Evolutionary conservation across 2,888 invertebrate genomes (phyloP), one percentile per base, ranked within the genome.

Genomic region (Drosophila rellima): DNA sequence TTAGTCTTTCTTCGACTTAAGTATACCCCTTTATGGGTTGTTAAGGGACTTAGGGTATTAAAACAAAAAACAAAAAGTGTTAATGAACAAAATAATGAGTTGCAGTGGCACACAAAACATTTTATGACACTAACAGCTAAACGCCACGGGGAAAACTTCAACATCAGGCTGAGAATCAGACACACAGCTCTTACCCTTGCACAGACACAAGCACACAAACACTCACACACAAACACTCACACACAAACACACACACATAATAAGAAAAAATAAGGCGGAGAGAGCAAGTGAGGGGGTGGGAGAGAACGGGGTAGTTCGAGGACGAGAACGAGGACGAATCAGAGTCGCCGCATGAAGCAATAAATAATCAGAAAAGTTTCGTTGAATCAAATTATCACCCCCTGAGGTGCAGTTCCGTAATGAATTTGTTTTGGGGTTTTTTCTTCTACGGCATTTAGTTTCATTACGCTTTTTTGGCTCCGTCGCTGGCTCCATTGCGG

Each of bases 341-440:
- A 48, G 68, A 80, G 68, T 70, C 74, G 68, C 80, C 68, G 61
- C 85, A 81, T 83, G 79, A 79, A 78, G 85, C 83, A 89, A 86
- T 86, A 86, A 89, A 86, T 86, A 89, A 86, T 86, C 89, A 86
- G 79, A 51, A 83, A 89, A 88, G 89, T 85, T 85, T 88, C 80
- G 89, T 73, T 86, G 85, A 86, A 86, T 86, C 85, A 88, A 86
- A 86, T 86, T 86, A 86, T 86, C 90, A 88, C 85, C 85, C 85
- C 89, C 85, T 70, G 76, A 86, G 85, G 85, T 86, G 85, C 83
- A 86, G 85, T 86, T 89, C 88, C 80, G 80, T 86, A 86, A 86
- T 86, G 89, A 89, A 86, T 86, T 86, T 86, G 85, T 89, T 86
- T 86, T 85, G 83, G 83, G 89, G 89, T 65, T 83, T 72, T 72